A percentile compares a stretch with the other conserved stretches of the same genome.
Conservation (phyloP, 2,113 vertebrate genomes). For the Hymenochirus boettgeri region DNA sequence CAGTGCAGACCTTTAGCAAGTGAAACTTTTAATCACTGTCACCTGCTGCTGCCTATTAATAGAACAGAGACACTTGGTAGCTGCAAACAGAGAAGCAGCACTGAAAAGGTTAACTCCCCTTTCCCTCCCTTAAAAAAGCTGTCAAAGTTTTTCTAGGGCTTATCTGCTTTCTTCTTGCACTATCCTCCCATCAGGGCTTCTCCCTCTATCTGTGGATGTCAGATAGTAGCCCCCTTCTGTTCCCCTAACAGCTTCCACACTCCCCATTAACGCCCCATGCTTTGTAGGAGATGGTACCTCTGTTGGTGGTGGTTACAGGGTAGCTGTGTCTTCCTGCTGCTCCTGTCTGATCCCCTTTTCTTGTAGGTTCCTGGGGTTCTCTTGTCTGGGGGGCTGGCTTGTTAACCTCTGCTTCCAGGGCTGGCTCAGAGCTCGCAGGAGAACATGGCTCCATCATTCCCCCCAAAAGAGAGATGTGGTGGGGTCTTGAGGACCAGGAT, state of each 20-base stretch:
- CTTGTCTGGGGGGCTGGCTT: slow-evolving; percentile 26
- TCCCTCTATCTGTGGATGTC: slow-evolving; percentile 22
- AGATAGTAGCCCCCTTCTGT: slow-evolving; percentile 10
- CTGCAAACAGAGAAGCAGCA: background rate
- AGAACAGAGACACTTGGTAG: background rate
- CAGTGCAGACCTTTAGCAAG: slow-evolving; percentile 23
- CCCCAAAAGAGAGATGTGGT: slow-evolving; percentile 26
- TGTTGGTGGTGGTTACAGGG: slow-evolving; percentile 36
- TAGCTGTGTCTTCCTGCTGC: slow-evolving; percentile 35
- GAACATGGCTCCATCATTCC: slow-evolving; percentile 36
- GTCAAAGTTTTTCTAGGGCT: slow-evolving; percentile 40
- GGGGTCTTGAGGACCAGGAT: slow-evolving; percentile 39
- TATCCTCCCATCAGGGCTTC: slow-evolving; percentile 26
- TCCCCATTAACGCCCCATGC: background rate
- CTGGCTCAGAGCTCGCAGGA: slow-evolving; percentile 32
- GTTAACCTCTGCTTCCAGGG: slow-evolving; percentile 32
- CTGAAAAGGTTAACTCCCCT: slow-evolving; percentile 29
- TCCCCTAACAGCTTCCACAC: slow-evolving; percentile 2
- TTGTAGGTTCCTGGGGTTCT: slow-evolving; percentile 38
- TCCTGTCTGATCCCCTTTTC: slow-evolving; percentile 36
- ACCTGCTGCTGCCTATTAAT: background rate
- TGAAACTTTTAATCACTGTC: slow-evolving; percentile 23
- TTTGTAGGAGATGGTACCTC: slow-evolving; percentile 31
- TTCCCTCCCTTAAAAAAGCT: slow-evolving; percentile 31
- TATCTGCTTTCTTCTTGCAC: slow-evolving; percentile 15